Evolutionary conservation across 1,140 invertebrate species (phyloP), one percentile per base, ranked within the genome.

Genomic region (roundworm (Caenorhabditis elegans)): DNA sequence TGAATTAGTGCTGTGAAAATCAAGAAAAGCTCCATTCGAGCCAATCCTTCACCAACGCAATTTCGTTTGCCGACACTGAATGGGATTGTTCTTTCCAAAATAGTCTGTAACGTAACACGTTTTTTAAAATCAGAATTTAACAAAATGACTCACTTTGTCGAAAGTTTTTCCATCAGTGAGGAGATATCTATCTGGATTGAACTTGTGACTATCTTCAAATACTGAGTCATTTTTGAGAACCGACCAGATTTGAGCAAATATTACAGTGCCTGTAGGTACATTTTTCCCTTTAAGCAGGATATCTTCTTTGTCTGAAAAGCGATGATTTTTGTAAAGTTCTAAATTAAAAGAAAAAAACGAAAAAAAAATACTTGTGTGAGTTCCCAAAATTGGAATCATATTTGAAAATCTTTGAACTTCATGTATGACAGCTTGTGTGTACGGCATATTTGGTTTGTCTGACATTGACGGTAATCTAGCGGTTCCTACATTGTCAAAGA

Each of bases 391-490:
- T n/a, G 47, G 47, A n/a, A 49, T 49, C 47, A 49, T 49, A 19
- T n/a, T 19, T 1, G 47, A 49, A 15, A n/a, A n/a, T 48, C 47
- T 49, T n/a, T 49, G 47, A 49, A 49, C n/a, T n/a, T 49, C 47
- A 49, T 76, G 49, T n/a, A n/a, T n/a, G n/a, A n/a, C n/a, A n/a
- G n/a, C n/a, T n/a, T n/a, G n/a, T n/a, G n/a, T n/a, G n/a, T 81
- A 81, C 1, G 80, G 70, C 76, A 81, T 81, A 15, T 81, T 47
- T 11, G 47, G 31, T 19, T 53, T 47, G 43, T 81, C 80, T 1
- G 46, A 51, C 75, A 81, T 76, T 47, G 43, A 77, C 2, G 39
- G 70, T 11, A 80, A 28, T 22, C 55, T 15, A 79, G 51, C 24
- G 13, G 43, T 17, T 31, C 79, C 75, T 5, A 80, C 53, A 2